Base-by-base conservation (phyloP, 2,888 invertebrate species). In the Drosophila greeni region DNA sequence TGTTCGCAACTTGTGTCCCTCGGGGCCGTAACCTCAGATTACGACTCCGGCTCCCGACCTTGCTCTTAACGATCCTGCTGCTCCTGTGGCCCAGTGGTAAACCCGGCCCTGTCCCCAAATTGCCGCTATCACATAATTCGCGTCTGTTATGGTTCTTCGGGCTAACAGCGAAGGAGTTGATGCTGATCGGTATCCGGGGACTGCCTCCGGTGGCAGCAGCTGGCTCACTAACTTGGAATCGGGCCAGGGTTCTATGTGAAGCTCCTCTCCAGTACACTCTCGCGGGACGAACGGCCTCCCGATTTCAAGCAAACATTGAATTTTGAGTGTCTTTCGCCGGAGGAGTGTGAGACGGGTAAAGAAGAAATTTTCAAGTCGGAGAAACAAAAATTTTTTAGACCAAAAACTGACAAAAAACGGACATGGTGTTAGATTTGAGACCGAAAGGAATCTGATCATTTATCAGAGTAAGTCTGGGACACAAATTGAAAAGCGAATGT, bases 41-140 rank as follows among this genome's bases (percentile, higher is more conserved):
- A 31, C 14, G 31, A 31, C 45, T 31, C 29, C 48, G 49, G 16
- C 37, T 57, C 9, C 43, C 34, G 56, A 31, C 43, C 7, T 23
- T 45, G 55, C 20, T 48, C 34, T 36, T 56, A 26, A 33, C 31
- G 26, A 20, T 51, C 45, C 45, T 34, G 47, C 29, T 52, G 42
- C 42, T 56, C 65, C 47, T 47, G 47, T 45, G 67, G 51, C 51
- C 51, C 47, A 66, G 51, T 59, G 59, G 43, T 59, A 59, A 58
- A 18, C 59, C 60, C 51, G 66, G 59, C 67, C 73, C 81, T 71
- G 36, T 51, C 55, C 62, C 51, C 20, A 40, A 55, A 37, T 58
- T 66, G 64, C 58, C 72, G 57, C 67, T 68, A 72, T 81, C 72
- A 81, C 80, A 81, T 81, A 84, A 70, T 81, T 84, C 70, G 67